Evolutionary conservation across 2,888 invertebrate genomes (phyloP).

Genomic region (Artemia sinica): DNA sequence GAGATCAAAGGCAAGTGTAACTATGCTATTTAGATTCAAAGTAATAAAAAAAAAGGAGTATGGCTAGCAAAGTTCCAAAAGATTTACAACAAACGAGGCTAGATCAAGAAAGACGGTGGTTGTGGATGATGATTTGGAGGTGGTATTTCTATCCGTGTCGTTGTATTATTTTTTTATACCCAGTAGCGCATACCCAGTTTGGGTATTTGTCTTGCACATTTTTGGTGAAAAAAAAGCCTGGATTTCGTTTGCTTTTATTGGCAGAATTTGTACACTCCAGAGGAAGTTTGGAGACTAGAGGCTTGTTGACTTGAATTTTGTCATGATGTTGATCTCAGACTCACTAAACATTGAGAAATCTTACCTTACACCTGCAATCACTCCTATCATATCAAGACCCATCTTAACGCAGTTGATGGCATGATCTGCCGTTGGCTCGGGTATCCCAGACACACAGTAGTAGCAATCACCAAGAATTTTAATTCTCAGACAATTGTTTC

Average conservation of each 20-base stretch:
- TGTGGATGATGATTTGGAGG: too few relatives aligned
- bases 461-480: conserved; percentile 89
- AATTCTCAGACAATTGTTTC: conserved; percentile 46
- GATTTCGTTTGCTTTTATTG: neutral
- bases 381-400: conserved; percentile 79
- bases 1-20: too few relatives aligned
- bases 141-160: too few relatives aligned
- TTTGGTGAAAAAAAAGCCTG: too few relatives aligned
- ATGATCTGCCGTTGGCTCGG: conserved; percentile 54
- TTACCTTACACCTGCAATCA: conserved; percentile 62
- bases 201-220: neutral
- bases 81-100: too few relatives aligned
- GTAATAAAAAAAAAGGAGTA: too few relatives aligned
- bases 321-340: neutral
- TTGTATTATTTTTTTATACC: too few relatives aligned
- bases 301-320: neutral
- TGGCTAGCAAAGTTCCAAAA: too few relatives aligned
- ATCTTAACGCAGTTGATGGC: conserved; percentile 77
- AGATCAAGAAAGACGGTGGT: too few relatives aligned
- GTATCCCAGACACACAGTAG: conserved; percentile 76
- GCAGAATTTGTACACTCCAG: neutral
- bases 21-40: too few relatives aligned
- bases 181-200: neutral
- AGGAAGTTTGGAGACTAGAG: neutral
- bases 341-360: conserved; percentile 17